phyloP scores from a whole-genome alignment of 2,113 vertebrate genomes.

The Aptenodytes forsteri region DNA sequence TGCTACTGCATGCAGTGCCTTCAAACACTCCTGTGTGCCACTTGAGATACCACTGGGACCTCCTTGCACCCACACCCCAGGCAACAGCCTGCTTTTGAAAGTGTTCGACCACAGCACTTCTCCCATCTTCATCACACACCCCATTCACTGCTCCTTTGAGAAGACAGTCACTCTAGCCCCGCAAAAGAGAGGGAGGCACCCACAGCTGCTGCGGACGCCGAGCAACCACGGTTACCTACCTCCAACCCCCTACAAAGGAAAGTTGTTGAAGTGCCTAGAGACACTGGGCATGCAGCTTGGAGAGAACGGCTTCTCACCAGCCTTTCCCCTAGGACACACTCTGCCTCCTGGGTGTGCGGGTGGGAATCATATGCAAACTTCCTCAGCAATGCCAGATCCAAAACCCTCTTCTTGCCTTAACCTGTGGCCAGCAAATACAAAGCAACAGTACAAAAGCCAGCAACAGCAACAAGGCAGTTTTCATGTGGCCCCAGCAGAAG shows the following conservation, averaged over 20 bases:
- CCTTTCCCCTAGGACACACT: not conserved
- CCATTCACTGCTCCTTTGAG: not conserved
- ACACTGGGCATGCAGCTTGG: not conserved
- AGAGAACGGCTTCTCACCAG: not conserved
- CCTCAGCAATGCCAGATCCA: not conserved
- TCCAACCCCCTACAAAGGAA: rapidly evolving
- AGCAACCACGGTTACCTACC: rapidly evolving
- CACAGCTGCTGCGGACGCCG: rapidly evolving
- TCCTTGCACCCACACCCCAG: not conserved
- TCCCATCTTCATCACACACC: not conserved
- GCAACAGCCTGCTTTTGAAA: not conserved
- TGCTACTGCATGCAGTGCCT: not conserved
- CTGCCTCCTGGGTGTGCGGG: rapidly evolving
- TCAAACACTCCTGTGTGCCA: not conserved
- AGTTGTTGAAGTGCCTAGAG: not conserved
- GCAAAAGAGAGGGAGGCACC: not conserved
- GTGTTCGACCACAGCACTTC: not conserved
- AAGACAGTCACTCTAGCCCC: too few species aligned
- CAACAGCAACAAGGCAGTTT: not conserved
- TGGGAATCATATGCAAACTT: rapidly evolving
- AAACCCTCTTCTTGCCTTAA: not conserved
- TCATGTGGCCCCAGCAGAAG: not conserved
- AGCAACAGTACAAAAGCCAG: not conserved
- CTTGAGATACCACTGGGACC: not conserved
- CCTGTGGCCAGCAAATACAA: not conserved